Percentiles rank a stretch among this genome's conserved stretches.
These are phyloP conservation scores for Anas georgica DNA, from an alignment of 2,797 vertebrate species.

Conservation along the genomic window DNA sequence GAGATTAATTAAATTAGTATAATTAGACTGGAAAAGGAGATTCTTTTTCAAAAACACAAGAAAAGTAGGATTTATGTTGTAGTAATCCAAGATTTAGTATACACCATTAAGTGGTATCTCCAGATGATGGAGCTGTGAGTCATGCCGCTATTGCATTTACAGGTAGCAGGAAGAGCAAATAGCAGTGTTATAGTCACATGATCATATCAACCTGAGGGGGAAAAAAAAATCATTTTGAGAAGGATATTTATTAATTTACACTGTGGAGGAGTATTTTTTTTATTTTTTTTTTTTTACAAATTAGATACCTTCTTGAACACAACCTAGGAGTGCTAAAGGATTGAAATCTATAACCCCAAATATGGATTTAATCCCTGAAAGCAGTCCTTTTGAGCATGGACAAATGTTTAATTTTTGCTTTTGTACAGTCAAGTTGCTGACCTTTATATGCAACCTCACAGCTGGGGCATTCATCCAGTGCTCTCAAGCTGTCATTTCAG, in stretches of 20 bases:
- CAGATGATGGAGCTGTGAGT: constrained; percentile 27
- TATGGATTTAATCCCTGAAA: background rate
- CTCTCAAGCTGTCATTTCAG: background rate
- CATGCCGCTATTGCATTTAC: constrained; percentile 22
- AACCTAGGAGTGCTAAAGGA: background rate
- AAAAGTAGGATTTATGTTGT: background rate
- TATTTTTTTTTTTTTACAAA: background rate
- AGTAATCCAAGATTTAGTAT: background rate
- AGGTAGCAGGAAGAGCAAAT: constrained; percentile 50
- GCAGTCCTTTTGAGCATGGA: background rate
- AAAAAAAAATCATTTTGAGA: background rate
- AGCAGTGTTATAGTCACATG: background rate
- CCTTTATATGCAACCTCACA: background rate
- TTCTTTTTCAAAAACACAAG: background rate
- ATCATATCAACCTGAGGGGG: background rate
- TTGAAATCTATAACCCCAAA: background rate
- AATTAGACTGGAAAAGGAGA: background rate
- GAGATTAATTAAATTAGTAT: background rate
- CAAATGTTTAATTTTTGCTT: background rate
- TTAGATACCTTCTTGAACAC: background rate
- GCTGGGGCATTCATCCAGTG: background rate
- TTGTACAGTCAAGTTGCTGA: background rate
- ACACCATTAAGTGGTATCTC: background rate
- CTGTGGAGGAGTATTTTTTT: rapidly evolving
- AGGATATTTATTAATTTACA: background rate